phyloP scores from a whole-genome alignment of 2,888 invertebrate genomes.

The Epinotia bilunana region DNA sequence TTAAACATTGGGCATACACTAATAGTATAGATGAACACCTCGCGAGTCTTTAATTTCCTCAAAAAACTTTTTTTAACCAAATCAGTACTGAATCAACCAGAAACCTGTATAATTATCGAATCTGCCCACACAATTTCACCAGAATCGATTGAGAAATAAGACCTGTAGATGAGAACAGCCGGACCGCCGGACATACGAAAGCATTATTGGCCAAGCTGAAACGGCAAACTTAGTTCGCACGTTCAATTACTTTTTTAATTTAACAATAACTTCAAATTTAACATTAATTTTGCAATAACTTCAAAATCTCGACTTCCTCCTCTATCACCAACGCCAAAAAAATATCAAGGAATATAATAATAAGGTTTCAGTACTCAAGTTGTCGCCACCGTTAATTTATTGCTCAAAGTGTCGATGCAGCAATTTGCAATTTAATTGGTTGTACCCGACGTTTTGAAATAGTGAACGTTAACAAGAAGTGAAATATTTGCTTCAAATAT shows the following conservation, averaged over 20 bases:
- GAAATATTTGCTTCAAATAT: slow-evolving; percentile 43
- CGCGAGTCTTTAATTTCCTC: no score
- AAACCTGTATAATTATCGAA: no score
- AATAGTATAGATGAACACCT: no score
- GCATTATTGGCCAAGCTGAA: no score
- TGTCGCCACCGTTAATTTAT: slow-evolving; percentile 46
- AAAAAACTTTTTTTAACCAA: no score
- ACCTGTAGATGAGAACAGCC: no score
- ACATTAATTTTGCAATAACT: background rate
- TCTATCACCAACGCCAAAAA: background rate
- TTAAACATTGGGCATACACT: no score
- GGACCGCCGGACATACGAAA: no score
- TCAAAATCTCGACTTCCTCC: background rate
- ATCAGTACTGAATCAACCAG: no score
- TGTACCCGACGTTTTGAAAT: slow-evolving; percentile 46
- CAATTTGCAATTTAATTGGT: slow-evolving; percentile 48
- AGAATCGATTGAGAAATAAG: no score
- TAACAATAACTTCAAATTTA: background rate
- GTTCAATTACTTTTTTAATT: background rate
- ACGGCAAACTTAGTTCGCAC: no score
- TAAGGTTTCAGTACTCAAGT: slow-evolving; percentile 29
- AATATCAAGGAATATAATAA: background rate
- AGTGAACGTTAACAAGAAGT: slow-evolving; percentile 47
- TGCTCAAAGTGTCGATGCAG: slow-evolving; percentile 40
- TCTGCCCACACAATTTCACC: no score